Percentiles rank a stretch among this genome's conserved stretches.
Conservation (phyloP, 2,888 invertebrate genomes). For the Tenthredo notha region DNA sequence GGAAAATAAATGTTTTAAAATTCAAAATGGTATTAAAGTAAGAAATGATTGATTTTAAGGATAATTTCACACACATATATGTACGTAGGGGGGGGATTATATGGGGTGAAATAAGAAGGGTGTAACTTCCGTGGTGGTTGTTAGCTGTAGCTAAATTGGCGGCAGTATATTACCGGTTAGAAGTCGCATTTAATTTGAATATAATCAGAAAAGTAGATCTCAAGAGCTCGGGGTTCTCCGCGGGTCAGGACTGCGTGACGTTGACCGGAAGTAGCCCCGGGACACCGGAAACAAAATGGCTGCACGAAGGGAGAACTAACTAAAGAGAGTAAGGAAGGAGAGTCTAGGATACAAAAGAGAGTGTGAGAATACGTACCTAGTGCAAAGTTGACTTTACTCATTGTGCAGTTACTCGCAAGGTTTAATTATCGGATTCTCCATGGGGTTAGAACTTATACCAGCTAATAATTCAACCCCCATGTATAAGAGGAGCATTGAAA, state of each 20-base stretch:
- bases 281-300: slow-evolving; percentile 77
- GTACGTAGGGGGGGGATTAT: slow-evolving; percentile 53
- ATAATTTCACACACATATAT: slow-evolving; percentile 38
- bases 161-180: slow-evolving; percentile 77
- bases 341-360: not conserved
- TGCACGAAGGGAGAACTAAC: slow-evolving; percentile 60
- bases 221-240: slow-evolving; percentile 70
- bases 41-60: slow-evolving; percentile 15
- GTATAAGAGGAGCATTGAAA: slow-evolving; percentile 12
- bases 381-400: slow-evolving; percentile 66
- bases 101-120: slow-evolving; percentile 67
- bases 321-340: slow-evolving; percentile 51
- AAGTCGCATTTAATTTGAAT: slow-evolving; percentile 78
- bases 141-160: slow-evolving; percentile 77
- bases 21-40: not conserved
- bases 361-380: slow-evolving; percentile 57
- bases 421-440: slow-evolving; percentile 1
- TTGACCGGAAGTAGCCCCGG: slow-evolving; percentile 76
- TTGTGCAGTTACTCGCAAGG: slow-evolving; percentile 61
- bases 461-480: not conserved
- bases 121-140: slow-evolving; percentile 60
- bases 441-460: not conserved
- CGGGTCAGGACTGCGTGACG: slow-evolving; percentile 76
- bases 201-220: slow-evolving; percentile 77
- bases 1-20: not conserved